phyloP scores from a whole-genome alignment of 37 sponge, comb jelly and placozoan genomes.

The Bolinopsis microptera region DNA sequence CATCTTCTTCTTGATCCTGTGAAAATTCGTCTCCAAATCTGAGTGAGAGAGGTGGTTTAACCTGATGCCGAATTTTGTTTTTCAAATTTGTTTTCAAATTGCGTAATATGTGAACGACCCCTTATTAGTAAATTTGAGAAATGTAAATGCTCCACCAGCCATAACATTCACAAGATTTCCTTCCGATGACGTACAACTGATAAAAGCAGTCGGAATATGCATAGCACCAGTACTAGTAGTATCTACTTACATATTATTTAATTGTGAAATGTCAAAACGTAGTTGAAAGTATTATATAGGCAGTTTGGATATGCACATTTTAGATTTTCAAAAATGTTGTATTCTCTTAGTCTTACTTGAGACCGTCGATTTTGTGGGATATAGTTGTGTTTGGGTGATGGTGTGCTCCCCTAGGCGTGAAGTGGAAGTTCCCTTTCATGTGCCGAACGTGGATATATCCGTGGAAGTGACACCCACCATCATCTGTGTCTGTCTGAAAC shows the following conservation, averaged over 20 bases:
- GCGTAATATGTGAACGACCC: too few relatives aligned
- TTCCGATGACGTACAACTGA: too few relatives aligned
- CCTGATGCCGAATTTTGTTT: background rate
- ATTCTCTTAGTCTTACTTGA: background rate
- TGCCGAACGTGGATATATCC: background rate
- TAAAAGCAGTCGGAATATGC: too few relatives aligned
- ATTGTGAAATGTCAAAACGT: background rate
- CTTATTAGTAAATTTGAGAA: background rate
- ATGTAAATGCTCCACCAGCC: too few relatives aligned
- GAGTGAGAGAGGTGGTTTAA: background rate
- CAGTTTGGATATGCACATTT: too few relatives aligned
- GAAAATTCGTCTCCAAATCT: background rate
- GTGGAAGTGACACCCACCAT: background rate
- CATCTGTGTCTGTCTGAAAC: background rate
- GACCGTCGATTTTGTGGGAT: constrained; percentile 4
- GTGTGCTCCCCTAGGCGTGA: background rate
- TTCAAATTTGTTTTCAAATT: background rate
- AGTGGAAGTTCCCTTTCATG: constrained; percentile 50
- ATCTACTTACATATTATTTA: background rate
- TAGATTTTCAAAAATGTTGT: too few relatives aligned
- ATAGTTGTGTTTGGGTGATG: background rate
- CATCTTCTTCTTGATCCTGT: background rate
- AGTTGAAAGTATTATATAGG: too few relatives aligned
- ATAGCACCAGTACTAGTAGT: too few relatives aligned
- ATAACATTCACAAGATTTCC: too few relatives aligned